Conservation (phyloP, 2,797 vertebrate species). For the Apogon hyalosoma region DNA sequence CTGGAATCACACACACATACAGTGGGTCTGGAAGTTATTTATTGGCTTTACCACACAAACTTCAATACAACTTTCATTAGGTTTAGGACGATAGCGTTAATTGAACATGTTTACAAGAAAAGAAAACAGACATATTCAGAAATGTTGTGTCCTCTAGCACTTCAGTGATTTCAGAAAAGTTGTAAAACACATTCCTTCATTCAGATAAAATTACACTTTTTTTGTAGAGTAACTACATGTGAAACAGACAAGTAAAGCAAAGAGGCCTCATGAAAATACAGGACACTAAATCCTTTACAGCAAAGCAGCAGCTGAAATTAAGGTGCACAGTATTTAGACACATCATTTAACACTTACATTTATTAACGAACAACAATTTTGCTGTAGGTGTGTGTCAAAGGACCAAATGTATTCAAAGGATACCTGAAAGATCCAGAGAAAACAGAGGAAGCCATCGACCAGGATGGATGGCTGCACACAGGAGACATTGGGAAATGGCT, state of each 20-base stretch:
- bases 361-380: not conserved
- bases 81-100: no score
- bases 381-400: constrained; percentile 94
- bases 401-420: constrained; percentile 93
- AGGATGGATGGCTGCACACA: constrained; percentile 96
- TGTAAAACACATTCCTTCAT: no score
- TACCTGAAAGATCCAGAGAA: constrained; percentile 94
- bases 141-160: no score
- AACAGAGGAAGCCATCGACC: constrained; percentile 91
- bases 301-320: not conserved
- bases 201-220: not conserved
- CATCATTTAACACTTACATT: not conserved
- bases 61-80: no score
- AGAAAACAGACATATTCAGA: no score
- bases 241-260: not conserved
- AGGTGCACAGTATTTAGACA: no score
- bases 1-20: no score
- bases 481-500: constrained; percentile 98
- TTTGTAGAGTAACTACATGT: not conserved
- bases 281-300: not conserved
- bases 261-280: no score
- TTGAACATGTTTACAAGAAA: no score
- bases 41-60: no score
- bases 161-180: no score
- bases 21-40: no score